A percentile compares a stretch with the other conserved stretches of the same genome.
Evolutionary conservation across 2,888 invertebrate genomes (phyloP).

Genomic region (Tachina fera): DNA sequence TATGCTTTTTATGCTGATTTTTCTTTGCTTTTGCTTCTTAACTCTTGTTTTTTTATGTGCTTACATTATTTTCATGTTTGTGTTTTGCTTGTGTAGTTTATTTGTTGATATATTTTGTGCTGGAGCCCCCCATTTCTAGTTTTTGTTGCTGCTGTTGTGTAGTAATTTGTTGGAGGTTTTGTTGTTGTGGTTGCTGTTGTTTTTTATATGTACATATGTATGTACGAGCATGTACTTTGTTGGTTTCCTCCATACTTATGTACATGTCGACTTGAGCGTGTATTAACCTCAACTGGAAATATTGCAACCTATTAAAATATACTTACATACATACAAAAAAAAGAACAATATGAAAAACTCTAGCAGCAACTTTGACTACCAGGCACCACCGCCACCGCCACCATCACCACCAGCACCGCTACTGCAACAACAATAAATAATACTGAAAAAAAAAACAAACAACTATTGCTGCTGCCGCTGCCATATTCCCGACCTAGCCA

Average conservation of each 20-base stretch:
- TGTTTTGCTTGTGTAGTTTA: conserved; percentile 65
- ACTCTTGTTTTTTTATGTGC: conserved; percentile 73
- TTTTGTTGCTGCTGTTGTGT: conserved; percentile 67
- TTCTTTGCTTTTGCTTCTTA: conserved; percentile 49
- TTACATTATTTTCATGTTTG: conserved; percentile 69
- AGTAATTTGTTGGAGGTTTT: background rate
- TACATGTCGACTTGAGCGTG: conserved; percentile 63
- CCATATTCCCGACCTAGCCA: conserved; percentile 79
- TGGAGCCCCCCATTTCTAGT: conserved; percentile 64
- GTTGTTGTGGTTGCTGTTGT: conserved; percentile 64
- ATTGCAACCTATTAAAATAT: conserved; percentile 43
- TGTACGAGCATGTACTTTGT: too few relatives aligned
- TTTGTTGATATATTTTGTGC: conserved; percentile 43
- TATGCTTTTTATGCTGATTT: conserved; percentile 56
- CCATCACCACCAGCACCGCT: background rate
- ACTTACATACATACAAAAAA: conserved; percentile 1
- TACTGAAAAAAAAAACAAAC: background rate
- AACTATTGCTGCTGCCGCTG: conserved; percentile 60
- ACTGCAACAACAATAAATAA: background rate
- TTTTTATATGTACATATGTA: conserved; percentile 72
- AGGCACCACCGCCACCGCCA: too few relatives aligned
- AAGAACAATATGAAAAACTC: conserved; percentile 10
- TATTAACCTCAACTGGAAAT: conserved; percentile 65
- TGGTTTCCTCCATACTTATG: conserved; percentile 70
- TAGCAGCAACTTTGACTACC: conserved; percentile 16